Evolutionary conservation across 1,140 invertebrate genomes (phyloP).

Genomic region (Pseudomyrmex concolor): DNA sequence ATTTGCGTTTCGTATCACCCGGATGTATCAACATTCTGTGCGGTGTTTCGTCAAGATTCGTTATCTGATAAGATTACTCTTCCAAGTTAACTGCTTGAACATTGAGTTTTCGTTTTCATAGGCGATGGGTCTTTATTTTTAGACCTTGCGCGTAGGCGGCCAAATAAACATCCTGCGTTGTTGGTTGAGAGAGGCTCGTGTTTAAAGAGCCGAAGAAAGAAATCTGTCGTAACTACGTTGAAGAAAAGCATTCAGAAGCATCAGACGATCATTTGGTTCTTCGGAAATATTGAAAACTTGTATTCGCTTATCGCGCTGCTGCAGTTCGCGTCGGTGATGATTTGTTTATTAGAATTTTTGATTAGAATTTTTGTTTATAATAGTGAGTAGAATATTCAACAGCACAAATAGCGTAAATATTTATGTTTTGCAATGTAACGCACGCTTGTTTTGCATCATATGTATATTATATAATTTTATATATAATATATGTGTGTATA

Average conservation of each 20-base stretch:
- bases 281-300: neutral
- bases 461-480: too few species aligned
- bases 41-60: neutral
- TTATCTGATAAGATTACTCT: neutral
- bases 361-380: slow-evolving; percentile 20
- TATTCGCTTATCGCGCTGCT: neutral
- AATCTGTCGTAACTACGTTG: neutral
- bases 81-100: neutral
- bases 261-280: slow-evolving; percentile 12
- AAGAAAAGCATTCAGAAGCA: slow-evolving; percentile 6
- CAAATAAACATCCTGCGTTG: neutral
- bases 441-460: too few species aligned
- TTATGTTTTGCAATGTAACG: neutral
- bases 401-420: neutral
- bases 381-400: neutral
- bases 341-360: slow-evolving; percentile 7
- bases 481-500: too few species aligned
- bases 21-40: neutral
- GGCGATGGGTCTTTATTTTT: neutral
- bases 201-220: neutral
- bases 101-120: neutral
- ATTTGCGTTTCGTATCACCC: neutral
- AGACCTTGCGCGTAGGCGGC: neutral
- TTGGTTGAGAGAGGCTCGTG: neutral
- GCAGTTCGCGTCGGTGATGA: neutral